These are phyloP conservation scores for Clamator glandarius DNA, from an alignment of 2,797 vertebrate genomes.

Conservation along the genomic window DNA sequence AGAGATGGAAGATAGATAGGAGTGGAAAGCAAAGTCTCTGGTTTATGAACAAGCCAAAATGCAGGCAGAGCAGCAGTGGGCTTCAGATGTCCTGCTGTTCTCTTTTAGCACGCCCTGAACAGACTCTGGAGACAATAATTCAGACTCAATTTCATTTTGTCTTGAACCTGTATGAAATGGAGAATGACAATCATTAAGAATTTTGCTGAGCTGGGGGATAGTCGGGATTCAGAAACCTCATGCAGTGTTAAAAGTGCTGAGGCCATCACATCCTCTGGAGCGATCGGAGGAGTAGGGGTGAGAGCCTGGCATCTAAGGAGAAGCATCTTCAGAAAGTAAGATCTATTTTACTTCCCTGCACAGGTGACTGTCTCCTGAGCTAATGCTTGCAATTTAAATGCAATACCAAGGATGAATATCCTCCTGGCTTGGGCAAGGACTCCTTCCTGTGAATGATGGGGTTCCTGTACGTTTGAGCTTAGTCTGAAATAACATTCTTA, in stretches of 20 bases:
- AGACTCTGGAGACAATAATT: neutral
- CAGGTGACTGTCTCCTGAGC: neutral
- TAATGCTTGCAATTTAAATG: neutral
- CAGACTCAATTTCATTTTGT: neutral
- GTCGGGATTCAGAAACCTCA: neutral
- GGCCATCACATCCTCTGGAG: neutral
- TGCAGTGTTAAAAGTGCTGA: neutral
- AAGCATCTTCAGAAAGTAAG: neutral
- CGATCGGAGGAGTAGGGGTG: neutral
- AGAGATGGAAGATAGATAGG: neutral
- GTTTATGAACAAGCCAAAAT: neutral
- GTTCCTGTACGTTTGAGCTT: neutral
- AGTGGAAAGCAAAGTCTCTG: neutral
- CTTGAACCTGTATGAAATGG: neutral
- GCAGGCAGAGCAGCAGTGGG: neutral
- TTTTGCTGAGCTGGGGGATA: slow-evolving; percentile 31
- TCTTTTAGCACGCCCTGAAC: neutral
- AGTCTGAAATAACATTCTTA: neutral
- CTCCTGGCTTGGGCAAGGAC: neutral
- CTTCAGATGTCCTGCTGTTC: neutral
- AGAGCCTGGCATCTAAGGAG: neutral
- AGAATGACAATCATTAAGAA: neutral
- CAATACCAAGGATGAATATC: neutral
- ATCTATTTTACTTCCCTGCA: neutral
- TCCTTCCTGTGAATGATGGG: neutral